A percentile compares a stretch with the other conserved stretches of the same genome.
These are phyloP conservation scores for Chitala chitala DNA, from an alignment of 2,113 vertebrate genomes.

Conservation along the genomic window DNA sequence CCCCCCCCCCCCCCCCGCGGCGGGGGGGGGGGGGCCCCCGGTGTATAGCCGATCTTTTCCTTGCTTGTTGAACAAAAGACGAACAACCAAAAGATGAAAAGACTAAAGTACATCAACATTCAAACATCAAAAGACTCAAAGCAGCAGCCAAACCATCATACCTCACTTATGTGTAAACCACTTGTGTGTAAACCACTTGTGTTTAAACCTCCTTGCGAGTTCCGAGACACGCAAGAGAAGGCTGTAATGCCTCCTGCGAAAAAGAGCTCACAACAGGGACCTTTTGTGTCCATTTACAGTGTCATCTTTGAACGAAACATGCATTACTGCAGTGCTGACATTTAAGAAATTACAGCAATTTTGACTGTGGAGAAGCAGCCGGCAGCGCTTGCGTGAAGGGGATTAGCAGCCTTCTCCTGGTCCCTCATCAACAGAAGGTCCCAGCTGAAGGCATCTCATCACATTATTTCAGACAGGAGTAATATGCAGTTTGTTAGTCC, in stretches of 20 bases:
- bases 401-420: background rate
- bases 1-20: too few species aligned
- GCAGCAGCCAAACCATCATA: too few species aligned
- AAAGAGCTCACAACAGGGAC: background rate
- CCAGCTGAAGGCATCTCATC: background rate
- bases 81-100: too few species aligned
- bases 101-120: too few species aligned
- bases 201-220: too few species aligned
- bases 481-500: background rate
- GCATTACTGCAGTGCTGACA: background rate
- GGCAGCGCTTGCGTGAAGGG: background rate
- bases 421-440: background rate
- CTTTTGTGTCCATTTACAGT: background rate
- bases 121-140: too few species aligned
- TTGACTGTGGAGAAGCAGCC: background rate
- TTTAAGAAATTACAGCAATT: background rate
- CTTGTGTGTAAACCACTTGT: too few species aligned
- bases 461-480: background rate
- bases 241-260: background rate
- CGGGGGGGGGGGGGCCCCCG: too few species aligned
- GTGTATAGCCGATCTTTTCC: too few species aligned
- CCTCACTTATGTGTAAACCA: too few species aligned
- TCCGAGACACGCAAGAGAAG: too few species aligned
- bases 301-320: background rate
- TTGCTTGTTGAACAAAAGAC: too few species aligned